phyloP scores from a whole-genome alignment of 2,888 invertebrate species.

The Drosophila robusta region DNA sequence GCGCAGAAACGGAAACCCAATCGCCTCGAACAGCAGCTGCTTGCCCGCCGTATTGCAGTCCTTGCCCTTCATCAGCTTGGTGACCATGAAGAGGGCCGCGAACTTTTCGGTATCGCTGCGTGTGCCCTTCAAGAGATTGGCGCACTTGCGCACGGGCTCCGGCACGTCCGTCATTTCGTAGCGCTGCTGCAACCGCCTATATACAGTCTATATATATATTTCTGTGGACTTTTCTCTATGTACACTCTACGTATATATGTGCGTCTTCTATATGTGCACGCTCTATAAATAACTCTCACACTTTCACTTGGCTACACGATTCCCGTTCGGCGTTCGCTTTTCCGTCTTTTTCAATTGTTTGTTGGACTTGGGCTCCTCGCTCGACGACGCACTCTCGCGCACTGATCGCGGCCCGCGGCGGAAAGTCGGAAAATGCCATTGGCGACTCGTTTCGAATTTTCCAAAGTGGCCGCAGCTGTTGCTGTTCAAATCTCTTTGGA shows the following conservation, averaged over 20 bases:
- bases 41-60: conserved; percentile 92
- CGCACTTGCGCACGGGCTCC: conserved; percentile 94
- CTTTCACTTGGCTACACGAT: conserved; percentile 77
- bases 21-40: conserved; percentile 93
- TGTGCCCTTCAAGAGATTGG: conserved; percentile 91
- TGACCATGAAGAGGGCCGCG: conserved; percentile 95
- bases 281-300: conserved; percentile 72
- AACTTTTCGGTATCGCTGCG: conserved; percentile 95
- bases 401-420: conserved; percentile 66
- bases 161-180: conserved; percentile 86
- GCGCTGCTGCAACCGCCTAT: conserved; percentile 28
- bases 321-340: conserved; percentile 61
- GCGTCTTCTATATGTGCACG: conserved; percentile 41
- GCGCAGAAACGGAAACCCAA: conserved; percentile 94
- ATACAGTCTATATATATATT: conserved; percentile 18
- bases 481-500: conserved; percentile 62
- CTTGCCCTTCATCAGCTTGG: conserved; percentile 93
- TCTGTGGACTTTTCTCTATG: conserved; percentile 10
- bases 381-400: conserved; percentile 80
- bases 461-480: conserved; percentile 75
- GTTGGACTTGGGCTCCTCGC: conserved; percentile 55
- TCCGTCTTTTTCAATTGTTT: conserved; percentile 13
- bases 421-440: conserved; percentile 22
- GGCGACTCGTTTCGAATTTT: conserved; percentile 60
- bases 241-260: conserved; percentile 14